Percentiles rank a stretch among this genome's conserved stretches.
phyloP scores from a whole-genome alignment of 2,113 vertebrate species.

The Xiphias gladius region DNA sequence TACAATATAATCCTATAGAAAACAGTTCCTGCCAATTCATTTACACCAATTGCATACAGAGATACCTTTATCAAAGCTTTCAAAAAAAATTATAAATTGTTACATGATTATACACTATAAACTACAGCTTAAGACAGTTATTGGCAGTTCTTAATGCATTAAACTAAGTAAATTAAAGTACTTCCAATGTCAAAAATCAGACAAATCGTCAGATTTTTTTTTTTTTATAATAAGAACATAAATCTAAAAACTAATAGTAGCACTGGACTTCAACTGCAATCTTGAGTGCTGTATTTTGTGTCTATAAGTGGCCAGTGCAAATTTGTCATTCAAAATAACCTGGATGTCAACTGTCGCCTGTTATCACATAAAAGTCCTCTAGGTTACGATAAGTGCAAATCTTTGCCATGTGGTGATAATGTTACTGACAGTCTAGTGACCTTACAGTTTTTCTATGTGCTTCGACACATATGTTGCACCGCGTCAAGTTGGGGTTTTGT shows the following conservation, averaged over 20 bases:
- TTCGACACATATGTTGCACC: constrained; percentile 46
- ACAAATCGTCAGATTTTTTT: background rate
- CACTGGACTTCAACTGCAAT: background rate
- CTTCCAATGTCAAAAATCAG: background rate
- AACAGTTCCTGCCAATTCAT: background rate
- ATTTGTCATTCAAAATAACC: constrained; percentile 28
- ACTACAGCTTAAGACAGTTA: background rate
- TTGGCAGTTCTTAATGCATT: background rate
- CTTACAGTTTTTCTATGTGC: constrained; percentile 60
- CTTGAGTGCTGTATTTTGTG: background rate
- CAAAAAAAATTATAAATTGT: background rate
- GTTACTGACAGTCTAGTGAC: constrained; percentile 56
- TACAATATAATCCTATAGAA: background rate
- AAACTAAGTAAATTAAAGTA: background rate
- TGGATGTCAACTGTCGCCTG: constrained; percentile 28
- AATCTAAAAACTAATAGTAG: background rate
- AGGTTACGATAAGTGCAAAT: constrained; percentile 77
- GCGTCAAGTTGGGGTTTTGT: constrained; percentile 21
- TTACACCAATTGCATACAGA: background rate
- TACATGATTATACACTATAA: background rate
- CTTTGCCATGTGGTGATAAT: constrained; percentile 71
- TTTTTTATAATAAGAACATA: background rate
- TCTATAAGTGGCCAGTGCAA: background rate
- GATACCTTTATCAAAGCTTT: background rate
- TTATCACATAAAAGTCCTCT: constrained; percentile 39